phyloP scores from a whole-genome alignment of 2,888 invertebrate genomes.

The Epicampocera succincta region DNA sequence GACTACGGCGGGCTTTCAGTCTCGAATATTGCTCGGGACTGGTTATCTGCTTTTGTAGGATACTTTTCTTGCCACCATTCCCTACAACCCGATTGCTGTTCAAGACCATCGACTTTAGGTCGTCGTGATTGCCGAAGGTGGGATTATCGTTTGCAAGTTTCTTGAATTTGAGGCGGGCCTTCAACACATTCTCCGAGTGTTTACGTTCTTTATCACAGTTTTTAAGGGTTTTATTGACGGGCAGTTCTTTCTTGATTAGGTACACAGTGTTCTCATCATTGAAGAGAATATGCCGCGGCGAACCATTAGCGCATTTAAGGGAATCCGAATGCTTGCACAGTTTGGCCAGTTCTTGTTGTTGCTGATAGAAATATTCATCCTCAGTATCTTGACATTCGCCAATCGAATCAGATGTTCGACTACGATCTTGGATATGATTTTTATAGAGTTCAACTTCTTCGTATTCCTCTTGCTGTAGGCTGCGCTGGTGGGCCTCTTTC shows the following conservation, averaged over 20 bases:
- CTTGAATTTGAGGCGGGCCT: slow-evolving; percentile 63
- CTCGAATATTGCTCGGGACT: slow-evolving; percentile 49
- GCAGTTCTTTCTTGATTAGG: slow-evolving; percentile 80
- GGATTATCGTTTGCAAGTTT: slow-evolving; percentile 59
- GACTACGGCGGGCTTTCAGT: slow-evolving; percentile 17
- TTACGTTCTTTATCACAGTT: slow-evolving; percentile 68
- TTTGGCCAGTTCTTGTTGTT: slow-evolving; percentile 61
- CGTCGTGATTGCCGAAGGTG: slow-evolving; percentile 58
- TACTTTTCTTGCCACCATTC: slow-evolving; percentile 72
- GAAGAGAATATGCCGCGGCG: slow-evolving; percentile 79
- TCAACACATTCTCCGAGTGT: slow-evolving; percentile 50
- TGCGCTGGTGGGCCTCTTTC: slow-evolving; percentile 70
- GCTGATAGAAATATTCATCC: slow-evolving; percentile 61
- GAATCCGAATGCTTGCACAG: slow-evolving; percentile 52
- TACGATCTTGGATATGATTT: slow-evolving; percentile 2
- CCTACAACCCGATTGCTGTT: slow-evolving; percentile 62
- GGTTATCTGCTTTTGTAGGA: slow-evolving; percentile 75
- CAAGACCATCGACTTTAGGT: slow-evolving; percentile 56
- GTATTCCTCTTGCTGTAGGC: slow-evolving; percentile 43
- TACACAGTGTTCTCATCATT: slow-evolving; percentile 81
- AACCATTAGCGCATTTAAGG: slow-evolving; percentile 9
- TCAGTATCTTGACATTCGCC: slow-evolving; percentile 58
- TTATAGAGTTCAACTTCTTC: slow-evolving; percentile 27
- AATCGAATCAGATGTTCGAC: not conserved
- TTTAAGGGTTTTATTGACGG: slow-evolving; percentile 73